These are phyloP conservation scores for Menura novaehollandiae DNA, from an alignment of 2,113 vertebrate species.

Conservation along the genomic window DNA sequence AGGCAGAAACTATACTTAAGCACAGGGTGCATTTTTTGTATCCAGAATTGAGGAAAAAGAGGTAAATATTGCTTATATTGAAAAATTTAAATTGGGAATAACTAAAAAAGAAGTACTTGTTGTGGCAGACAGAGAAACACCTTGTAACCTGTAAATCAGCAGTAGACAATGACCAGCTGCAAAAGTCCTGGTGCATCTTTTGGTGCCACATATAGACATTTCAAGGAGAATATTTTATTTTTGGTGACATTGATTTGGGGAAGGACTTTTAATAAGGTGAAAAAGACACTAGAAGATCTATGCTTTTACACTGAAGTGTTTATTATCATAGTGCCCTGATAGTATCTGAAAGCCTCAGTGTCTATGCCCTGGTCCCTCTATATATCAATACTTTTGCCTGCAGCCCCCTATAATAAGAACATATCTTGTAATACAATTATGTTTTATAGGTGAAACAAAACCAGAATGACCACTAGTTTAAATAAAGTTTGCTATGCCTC, in stretches of 20 bases:
- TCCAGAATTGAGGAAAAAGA: fast-evolving
- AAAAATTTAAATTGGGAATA: background rate
- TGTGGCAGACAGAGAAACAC: background rate
- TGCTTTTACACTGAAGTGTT: background rate
- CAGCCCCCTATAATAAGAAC: background rate
- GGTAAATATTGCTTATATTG: background rate
- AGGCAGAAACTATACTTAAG: background rate
- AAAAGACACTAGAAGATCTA: background rate
- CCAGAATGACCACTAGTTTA: background rate
- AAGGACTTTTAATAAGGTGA: background rate
- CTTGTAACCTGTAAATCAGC: background rate
- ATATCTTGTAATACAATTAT: background rate
- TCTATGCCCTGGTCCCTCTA: background rate
- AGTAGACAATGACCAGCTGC: background rate
- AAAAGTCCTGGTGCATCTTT: background rate
- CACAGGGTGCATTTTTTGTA: background rate
- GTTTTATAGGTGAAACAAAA: background rate
- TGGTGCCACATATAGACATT: background rate
- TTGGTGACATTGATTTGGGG: background rate
- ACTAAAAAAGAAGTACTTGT: background rate
- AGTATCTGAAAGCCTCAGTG: background rate
- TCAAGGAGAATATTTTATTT: background rate
- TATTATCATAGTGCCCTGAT: background rate
- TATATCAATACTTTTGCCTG: background rate
- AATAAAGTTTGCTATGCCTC: background rate